Evolutionary conservation across 2,888 invertebrate genomes (phyloP).

Genomic region (Alsophila aescularia): DNA sequence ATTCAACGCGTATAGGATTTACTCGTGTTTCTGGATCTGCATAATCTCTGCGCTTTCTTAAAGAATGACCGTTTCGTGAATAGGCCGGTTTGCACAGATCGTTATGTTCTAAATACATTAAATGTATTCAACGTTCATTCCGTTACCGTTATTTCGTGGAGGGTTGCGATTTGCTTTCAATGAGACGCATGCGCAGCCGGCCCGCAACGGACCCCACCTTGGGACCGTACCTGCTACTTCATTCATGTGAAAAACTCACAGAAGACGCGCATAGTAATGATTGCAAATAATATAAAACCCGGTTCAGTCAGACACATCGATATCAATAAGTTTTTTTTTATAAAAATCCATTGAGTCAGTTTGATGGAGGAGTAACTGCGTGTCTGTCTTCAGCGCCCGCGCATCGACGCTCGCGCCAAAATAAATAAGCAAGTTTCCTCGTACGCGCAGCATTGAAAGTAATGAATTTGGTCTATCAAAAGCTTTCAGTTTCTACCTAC

Average conservation of each 20-base stretch:
- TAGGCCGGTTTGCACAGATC: conserved; percentile 57
- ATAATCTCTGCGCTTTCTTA: conserved; percentile 18
- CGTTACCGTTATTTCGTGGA: conserved; percentile 61
- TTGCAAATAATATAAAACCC: conserved; percentile 30
- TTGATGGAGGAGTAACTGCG: conserved; percentile 68
- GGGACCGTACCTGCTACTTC: conserved; percentile 45
- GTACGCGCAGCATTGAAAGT: conserved; percentile 44
- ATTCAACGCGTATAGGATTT: conserved; percentile 18
- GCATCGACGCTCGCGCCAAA: conserved; percentile 73
- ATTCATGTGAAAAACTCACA: conserved; percentile 29
- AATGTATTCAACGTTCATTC: conserved; percentile 54
- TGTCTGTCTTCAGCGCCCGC: conserved; percentile 75
- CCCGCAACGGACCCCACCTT: conserved; percentile 37
- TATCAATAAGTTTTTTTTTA: conserved; percentile 53
- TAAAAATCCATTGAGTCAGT: conserved; percentile 58
- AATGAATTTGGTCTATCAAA: conserved; percentile 42
- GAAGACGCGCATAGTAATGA: conserved; percentile 20
- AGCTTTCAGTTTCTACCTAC: conserved; percentile 13
- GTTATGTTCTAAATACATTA: conserved; percentile 46
- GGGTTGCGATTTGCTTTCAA: conserved; percentile 63
- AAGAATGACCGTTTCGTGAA: conserved; percentile 66
- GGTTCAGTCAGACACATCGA: conserved; percentile 31
- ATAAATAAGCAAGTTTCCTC: conserved; percentile 71
- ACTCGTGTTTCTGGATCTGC: conserved; percentile 29
- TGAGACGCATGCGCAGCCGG: conserved; percentile 52